Conservation (phyloP, 1,140 invertebrate species). For the Scylla paramamosain region DNA sequence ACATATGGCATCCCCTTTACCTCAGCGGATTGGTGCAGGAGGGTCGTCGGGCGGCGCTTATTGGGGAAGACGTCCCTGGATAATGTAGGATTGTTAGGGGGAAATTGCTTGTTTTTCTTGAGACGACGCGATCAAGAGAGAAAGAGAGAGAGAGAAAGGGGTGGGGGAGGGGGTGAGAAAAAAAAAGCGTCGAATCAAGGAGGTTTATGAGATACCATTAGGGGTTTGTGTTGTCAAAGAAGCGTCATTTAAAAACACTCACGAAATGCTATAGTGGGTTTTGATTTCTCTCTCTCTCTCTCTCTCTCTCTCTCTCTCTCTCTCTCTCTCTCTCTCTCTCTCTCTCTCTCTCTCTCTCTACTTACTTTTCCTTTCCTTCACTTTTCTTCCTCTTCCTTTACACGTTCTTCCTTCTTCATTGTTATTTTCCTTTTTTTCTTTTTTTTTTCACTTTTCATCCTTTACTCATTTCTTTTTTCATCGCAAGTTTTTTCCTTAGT, state of each 20-base stretch:
- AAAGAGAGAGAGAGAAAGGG: too few species aligned
- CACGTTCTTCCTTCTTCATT: background rate
- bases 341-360: too few species aligned
- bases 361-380: background rate
- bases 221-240: background rate
- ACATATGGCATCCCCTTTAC: slow-evolving; percentile 18
- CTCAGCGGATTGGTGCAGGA: slow-evolving; percentile 51
- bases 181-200: background rate
- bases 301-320: background rate
- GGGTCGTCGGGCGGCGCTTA: slow-evolving; percentile 42
- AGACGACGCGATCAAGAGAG: slow-evolving; percentile 22
- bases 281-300: background rate
- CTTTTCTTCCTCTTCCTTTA: background rate
- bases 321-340: background rate
- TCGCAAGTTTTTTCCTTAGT: background rate
- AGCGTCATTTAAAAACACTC: background rate
- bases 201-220: slow-evolving; percentile 1
- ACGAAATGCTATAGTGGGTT: too few species aligned
- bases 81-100: slow-evolving; percentile 47
- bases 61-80: slow-evolving; percentile 42
- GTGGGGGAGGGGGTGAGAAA: too few species aligned
- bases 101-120: slow-evolving; percentile 59
- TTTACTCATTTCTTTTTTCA: background rate
- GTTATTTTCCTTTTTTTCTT: background rate
- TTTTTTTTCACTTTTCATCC: background rate